phyloP scores from a whole-genome alignment of 2,888 invertebrate species.

The Hedychridium roseum region DNA sequence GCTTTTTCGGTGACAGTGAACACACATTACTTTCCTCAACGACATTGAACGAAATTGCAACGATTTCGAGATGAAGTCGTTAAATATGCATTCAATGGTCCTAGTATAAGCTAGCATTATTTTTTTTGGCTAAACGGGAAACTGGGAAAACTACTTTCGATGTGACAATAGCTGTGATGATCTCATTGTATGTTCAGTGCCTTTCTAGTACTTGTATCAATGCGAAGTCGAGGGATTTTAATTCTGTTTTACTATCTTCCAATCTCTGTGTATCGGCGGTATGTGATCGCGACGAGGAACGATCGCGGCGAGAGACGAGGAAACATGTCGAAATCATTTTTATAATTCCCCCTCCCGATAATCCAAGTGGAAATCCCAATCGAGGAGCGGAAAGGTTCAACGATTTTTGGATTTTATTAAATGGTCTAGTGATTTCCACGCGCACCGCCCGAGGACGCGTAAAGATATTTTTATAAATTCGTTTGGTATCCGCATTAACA shows the following conservation, averaged over 20 bases:
- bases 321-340: background rate
- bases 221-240: conserved; percentile 20
- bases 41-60: conserved; percentile 8
- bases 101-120: background rate
- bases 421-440: background rate
- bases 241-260: conserved; percentile 28
- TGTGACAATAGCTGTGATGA: conserved; percentile 9
- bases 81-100: background rate
- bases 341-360: background rate
- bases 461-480: conserved; percentile 57
- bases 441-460: conserved; percentile 25
- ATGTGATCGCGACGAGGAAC: conserved; percentile 10
- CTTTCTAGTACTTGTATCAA: conserved; percentile 40
- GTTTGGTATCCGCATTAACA: conserved; percentile 45
- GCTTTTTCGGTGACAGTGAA: conserved; percentile 10
- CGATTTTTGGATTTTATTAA: background rate
- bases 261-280: conserved; percentile 8
- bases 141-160: background rate
- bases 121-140: background rate
- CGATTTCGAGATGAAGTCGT: conserved; percentile 8
- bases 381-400: background rate
- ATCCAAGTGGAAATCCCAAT: background rate
- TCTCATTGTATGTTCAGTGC: conserved; percentile 51
- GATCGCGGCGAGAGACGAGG: conserved; percentile 7
- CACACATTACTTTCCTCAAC: conserved; percentile 5